Percentiles rank a stretch among this genome's conserved stretches.
Evolutionary conservation across 2,888 invertebrate species (phyloP).

Genomic region (Ceratothoa steindachneri): DNA sequence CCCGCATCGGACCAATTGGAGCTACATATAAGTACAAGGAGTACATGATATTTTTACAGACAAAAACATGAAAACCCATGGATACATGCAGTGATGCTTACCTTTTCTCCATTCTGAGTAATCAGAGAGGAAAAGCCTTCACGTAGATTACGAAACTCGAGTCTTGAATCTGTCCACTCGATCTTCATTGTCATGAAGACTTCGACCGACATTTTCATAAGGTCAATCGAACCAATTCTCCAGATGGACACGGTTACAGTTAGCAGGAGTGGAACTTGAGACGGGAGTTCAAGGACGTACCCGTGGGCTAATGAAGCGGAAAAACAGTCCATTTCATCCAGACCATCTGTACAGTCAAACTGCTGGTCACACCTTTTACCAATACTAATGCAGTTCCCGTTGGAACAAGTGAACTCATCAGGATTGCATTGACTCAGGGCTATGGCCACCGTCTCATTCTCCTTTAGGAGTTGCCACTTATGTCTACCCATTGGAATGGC

Average conservation of each 20-base stretch:
- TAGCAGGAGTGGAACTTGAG: not conserved
- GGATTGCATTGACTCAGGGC: not conserved
- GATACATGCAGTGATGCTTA: no score
- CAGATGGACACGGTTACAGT: not conserved
- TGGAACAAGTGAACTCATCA: not conserved
- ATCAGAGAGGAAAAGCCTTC: not conserved
- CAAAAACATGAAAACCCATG: no score
- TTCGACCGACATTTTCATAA: constrained; percentile 1
- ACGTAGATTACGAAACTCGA: not conserved
- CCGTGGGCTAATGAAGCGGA: not conserved
- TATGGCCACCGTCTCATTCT: not conserved
- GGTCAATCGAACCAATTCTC: not conserved
- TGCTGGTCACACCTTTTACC: not conserved
- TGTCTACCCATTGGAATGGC: not conserved
- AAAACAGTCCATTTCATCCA: not conserved
- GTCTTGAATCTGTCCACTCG: not conserved
- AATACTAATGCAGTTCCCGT: not conserved
- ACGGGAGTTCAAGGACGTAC: not conserved
- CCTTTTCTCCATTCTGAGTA: not conserved
- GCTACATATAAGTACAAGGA: no score
- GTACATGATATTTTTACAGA: no score
- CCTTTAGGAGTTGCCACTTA: not conserved
- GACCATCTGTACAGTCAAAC: not conserved
- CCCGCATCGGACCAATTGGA: no score
- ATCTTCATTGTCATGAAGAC: not conserved